Evolutionary conservation across 2,797 vertebrate species (phyloP).

Genomic region (Oreortyx pictus): DNA sequence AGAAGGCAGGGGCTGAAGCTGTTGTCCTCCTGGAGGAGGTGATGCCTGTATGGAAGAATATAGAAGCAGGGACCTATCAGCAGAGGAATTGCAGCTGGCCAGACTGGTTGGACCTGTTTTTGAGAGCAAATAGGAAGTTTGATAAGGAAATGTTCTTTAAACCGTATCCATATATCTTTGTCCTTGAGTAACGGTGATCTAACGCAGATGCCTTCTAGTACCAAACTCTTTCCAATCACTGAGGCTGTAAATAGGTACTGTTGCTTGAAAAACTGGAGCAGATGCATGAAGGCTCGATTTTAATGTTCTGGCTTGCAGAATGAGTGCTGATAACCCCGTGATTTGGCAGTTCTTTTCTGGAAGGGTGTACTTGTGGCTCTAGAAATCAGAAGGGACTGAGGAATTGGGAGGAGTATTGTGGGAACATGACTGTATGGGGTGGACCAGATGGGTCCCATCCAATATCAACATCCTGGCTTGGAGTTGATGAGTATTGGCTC

Average conservation of each 20-base stretch:
- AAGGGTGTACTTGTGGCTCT: background rate
- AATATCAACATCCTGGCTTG: background rate
- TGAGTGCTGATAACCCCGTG: background rate
- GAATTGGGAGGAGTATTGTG: background rate
- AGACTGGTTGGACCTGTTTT: background rate
- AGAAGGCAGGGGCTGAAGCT: background rate
- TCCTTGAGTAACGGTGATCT: background rate
- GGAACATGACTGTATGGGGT: background rate
- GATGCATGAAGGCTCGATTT: background rate
- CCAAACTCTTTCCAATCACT: background rate
- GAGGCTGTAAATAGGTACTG: background rate
- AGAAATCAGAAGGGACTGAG: background rate
- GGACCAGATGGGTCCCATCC: background rate
- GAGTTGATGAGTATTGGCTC: background rate
- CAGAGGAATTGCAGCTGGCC: background rate
- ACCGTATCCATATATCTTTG: background rate
- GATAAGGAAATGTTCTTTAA: background rate
- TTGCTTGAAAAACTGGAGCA: background rate
- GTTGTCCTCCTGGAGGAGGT: background rate
- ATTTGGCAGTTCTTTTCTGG: background rate
- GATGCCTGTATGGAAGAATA: accelerated
- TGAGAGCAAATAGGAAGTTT: background rate
- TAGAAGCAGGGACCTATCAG: background rate
- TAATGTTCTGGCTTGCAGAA: background rate
- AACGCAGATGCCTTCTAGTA: accelerated